These are phyloP conservation scores for Synergus japonicus DNA, from an alignment of 2,888 invertebrate species.

Conservation along the genomic window DNA sequence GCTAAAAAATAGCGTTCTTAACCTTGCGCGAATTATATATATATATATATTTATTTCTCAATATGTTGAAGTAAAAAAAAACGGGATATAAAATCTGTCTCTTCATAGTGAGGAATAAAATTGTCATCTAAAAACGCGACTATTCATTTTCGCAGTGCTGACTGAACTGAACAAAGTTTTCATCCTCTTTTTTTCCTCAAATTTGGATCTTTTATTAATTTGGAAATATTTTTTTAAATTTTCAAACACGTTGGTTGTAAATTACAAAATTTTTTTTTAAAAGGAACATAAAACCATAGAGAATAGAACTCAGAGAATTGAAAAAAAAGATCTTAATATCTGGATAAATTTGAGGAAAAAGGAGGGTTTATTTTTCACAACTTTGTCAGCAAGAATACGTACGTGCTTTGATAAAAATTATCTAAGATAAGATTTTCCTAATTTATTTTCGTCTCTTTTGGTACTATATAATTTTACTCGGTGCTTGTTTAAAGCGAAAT, in stretches of 20 bases:
- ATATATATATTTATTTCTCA: background rate
- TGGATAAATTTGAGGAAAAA: background rate
- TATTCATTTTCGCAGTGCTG: background rate
- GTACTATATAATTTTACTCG: background rate
- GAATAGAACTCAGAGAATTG: too few species aligned
- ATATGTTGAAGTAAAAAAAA: background rate
- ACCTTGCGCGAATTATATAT: background rate
- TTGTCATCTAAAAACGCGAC: background rate
- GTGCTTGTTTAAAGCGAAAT: conserved; percentile 5
- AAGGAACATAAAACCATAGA: too few species aligned
- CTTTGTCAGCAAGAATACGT: background rate
- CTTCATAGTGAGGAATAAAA: background rate
- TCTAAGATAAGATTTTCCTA: conserved; percentile 22
- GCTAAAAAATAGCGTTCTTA: conserved; percentile 8
- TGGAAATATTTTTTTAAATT: background rate
- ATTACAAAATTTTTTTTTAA: too few species aligned
- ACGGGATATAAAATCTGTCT: conserved; percentile 10
- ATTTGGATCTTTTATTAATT: background rate
- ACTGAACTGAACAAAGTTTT: background rate
- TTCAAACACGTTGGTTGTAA: background rate
- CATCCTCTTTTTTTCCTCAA: background rate
- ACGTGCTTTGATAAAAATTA: conserved; percentile 18
- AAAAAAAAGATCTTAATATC: too few species aligned
- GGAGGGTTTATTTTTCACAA: background rate
- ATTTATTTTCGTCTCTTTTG: background rate